These are phyloP conservation scores for Drosophila kurseongensis DNA, from an alignment of 1,140 invertebrate genomes.

Conservation along the genomic window DNA sequence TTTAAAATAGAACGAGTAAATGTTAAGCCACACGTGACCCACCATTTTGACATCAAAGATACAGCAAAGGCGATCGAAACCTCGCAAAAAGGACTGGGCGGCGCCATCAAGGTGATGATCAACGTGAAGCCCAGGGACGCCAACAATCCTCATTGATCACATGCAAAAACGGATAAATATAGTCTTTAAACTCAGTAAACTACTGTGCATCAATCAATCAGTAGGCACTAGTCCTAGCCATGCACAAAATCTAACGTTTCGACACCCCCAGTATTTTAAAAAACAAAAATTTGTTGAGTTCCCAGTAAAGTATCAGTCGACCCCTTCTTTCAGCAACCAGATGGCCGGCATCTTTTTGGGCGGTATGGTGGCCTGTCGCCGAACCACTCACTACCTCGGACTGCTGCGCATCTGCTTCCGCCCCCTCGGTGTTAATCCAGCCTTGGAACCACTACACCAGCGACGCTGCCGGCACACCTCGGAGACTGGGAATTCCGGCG, in stretches of 20 bases:
- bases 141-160: slow-evolving; percentile 84
- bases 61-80: slow-evolving; percentile 94
- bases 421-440: background rate
- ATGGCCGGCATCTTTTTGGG: slow-evolving; percentile 25
- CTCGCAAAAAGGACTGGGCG: slow-evolving; percentile 88
- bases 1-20: slow-evolving; percentile 80
- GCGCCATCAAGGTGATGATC: slow-evolving; percentile 97
- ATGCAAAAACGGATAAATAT: background rate
- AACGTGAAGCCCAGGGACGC: slow-evolving; percentile 88
- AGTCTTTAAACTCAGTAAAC: slow-evolving; percentile 29
- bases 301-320: slow-evolving; percentile 7
- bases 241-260: slow-evolving; percentile 20
- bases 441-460: background rate
- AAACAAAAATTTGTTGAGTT: slow-evolving; percentile 25
- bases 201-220: slow-evolving; percentile 19
- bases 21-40: slow-evolving; percentile 95
- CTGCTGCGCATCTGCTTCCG: slow-evolving; percentile 1
- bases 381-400: slow-evolving; percentile 4
- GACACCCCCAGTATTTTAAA: background rate
- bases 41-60: slow-evolving; percentile 94
- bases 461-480: background rate
- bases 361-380: slow-evolving; percentile 19
- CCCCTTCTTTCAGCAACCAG: background rate
- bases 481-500: background rate
- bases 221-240: background rate